Conservation (phyloP, 2,797 vertebrate genomes). For the Lagorchestes hirsutus region DNA sequence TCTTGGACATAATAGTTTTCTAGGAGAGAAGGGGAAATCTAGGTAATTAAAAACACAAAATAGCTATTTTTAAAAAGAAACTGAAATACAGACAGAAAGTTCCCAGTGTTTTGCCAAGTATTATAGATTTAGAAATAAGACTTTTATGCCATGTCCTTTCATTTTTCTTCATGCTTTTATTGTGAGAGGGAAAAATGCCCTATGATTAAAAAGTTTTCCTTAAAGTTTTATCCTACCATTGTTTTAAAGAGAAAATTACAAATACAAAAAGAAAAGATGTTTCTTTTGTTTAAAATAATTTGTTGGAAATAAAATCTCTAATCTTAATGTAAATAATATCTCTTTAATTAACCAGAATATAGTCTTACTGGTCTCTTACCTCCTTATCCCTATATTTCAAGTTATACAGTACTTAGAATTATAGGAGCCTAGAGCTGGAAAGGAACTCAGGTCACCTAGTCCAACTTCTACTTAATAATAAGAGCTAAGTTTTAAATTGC, state of each 20-base stretch:
- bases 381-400: no score
- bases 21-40: conserved; percentile 1
- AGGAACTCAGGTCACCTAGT: neutral
- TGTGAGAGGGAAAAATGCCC: conserved; percentile 43
- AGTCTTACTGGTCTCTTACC: neutral
- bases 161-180: conserved; percentile 29
- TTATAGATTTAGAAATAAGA: conserved; percentile 44
- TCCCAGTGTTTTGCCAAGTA: conserved; percentile 39
- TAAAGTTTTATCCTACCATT: conserved; percentile 37
- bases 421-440: no score
- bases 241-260: conserved; percentile 51
- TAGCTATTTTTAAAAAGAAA: conserved; percentile 36
- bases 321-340: neutral
- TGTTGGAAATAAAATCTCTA: conserved; percentile 48
- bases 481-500: neutral
- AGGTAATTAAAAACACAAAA: conserved; percentile 8
- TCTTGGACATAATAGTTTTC: neutral
- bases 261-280: conserved; percentile 22
- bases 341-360: neutral
- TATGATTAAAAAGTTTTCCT: conserved; percentile 45
- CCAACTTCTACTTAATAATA: neutral
- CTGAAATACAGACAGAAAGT: conserved; percentile 37
- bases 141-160: conserved; percentile 47
- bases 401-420: no score
- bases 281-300: conserved; percentile 55